Base-by-base conservation (phyloP, 2,797 vertebrate genomes). In the Hemibagrus guttatus region DNA sequence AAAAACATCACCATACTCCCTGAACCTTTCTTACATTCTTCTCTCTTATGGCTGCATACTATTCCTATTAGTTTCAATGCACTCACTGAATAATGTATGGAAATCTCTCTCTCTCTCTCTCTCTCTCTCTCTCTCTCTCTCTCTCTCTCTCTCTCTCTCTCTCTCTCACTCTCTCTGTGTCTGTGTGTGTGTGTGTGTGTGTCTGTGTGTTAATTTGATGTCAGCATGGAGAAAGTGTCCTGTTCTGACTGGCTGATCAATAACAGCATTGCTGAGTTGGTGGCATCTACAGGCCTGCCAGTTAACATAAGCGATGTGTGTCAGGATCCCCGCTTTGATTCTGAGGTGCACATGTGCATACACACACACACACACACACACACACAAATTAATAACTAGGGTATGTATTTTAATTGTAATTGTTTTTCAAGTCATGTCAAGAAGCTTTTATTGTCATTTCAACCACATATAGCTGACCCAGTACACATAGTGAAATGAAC, bases 241-340 rank as follows among this genome's bases (percentile, higher is more conserved):
- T 95, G 96, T 71, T 96, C 96, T 23, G 96, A 96, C 87, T 96
- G 96, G 96, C 91, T 96, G 86, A 96, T 96, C 92, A 96, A 96
- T 95, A 96, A 96, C 93, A 96, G 96, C 91, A 96, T 96, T 84
- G 96, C 95, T 91, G 96, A 96, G 92, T 91, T 96, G 89, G 96
- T 96, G 91, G 96, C 96, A 23, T 96, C 96, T 84, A 96, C 96
- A 19, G 96, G 96, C 35, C 93, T 96, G 59, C 95, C 96, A 21
- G 96, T 96, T 85, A 96, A 96, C 92, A 96, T 96, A 93, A 96
- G 95, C 4, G 96, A 96, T 19, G 95, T 95, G 75, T 96, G 95
- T 93, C 96, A 96, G 91, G 96, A 96, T 91, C 96, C 96, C 59
- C 95, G 96, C 86, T 96, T 96, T 88, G 95, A 96, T 87, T 91